Evolutionary conservation across 2,113 vertebrate genomes (phyloP), one percentile per base, ranked within the genome.

Genomic region (Oncorhynchus kisutch): DNA sequence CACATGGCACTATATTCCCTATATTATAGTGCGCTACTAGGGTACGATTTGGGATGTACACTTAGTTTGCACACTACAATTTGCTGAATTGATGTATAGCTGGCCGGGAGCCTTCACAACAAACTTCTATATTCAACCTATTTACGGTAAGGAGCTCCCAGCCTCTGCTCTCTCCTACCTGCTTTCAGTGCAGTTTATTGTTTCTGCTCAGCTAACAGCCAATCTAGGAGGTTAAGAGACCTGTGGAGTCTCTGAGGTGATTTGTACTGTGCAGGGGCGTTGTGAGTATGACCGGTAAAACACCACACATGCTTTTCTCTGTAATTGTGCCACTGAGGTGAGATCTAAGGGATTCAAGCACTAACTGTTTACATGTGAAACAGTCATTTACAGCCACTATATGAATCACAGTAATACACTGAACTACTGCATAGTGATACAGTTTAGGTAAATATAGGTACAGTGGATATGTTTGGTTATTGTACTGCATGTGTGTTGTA

Each of bases 81-180:
- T 70, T 12, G 27, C 71, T 78, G 24, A 69, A 83, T 73, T 73
- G 77, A 82, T 68, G 73, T 62, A 8, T n/a, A 16, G 79, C 73
- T 82, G 75, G 82, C 45, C n/a, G 20, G 73, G 74, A 85, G 82
- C 77, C 71, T 67, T 39, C 83, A 78, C 51, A 18, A 16, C 73
- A 80, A 76, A 80, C 67, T 29, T 70, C 73, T 59, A 57, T 45
- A 65, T 68, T 69, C 71, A 75, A 25, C 66, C 64, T 48, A 69
- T 77, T 82, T 82, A 79, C 77, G n/a, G 76, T 78, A 84, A 87
- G 24, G 6, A 54, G 69, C 6, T 27, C 29, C 62, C 13, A 9
- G 62, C 18, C 77, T 22, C 11, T 24, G 66, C 72, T 79, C 18
- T 20, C n/a, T n/a, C 49, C 67, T 49, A 82, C 82, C 75, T 83